Evolutionary conservation across 2,797 vertebrate genomes (phyloP).

Genomic region (Syndactyla subalaris): DNA sequence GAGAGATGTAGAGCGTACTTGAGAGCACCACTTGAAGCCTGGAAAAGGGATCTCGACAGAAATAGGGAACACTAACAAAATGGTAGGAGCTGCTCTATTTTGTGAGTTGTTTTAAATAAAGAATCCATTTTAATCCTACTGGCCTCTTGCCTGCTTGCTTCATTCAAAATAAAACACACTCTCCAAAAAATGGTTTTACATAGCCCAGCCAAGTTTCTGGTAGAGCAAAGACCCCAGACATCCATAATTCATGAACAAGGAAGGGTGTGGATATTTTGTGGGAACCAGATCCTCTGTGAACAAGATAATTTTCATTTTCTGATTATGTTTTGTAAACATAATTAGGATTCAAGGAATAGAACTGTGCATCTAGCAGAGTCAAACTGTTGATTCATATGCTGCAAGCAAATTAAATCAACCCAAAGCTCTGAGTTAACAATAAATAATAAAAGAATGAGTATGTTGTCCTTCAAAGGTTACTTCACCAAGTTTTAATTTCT

Average conservation of each 20-base stretch:
- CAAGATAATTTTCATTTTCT: slow-evolving; percentile 63
- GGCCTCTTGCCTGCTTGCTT: slow-evolving; percentile 58
- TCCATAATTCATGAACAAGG: slow-evolving; percentile 65
- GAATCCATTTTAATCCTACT: slow-evolving; percentile 60
- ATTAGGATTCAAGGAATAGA: slow-evolving; percentile 34
- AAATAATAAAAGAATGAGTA: not conserved
- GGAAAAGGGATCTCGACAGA: not conserved
- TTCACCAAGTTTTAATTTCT: not conserved
- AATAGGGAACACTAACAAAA: not conserved
- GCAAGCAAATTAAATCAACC: slow-evolving; percentile 13
- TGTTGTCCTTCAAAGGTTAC: not conserved
- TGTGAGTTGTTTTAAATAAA: slow-evolving; percentile 62
- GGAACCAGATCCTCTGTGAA: slow-evolving; percentile 34
- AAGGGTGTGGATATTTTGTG: slow-evolving; percentile 65
- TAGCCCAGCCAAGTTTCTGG: slow-evolving; percentile 64
- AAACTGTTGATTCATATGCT: not conserved
- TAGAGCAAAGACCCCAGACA: slow-evolving; percentile 41
- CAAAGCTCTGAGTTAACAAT: not conserved
- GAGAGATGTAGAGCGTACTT: not conserved
- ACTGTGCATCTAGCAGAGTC: slow-evolving; percentile 12
- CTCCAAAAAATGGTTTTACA: slow-evolving; percentile 51
- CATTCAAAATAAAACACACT: slow-evolving; percentile 58
- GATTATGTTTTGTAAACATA: slow-evolving; percentile 52
- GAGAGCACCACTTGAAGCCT: not conserved
- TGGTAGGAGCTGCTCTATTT: slow-evolving; percentile 34